These are phyloP conservation scores for Oostethus manadensis DNA, from an alignment of 2,113 vertebrate species.

Conservation along the genomic window DNA sequence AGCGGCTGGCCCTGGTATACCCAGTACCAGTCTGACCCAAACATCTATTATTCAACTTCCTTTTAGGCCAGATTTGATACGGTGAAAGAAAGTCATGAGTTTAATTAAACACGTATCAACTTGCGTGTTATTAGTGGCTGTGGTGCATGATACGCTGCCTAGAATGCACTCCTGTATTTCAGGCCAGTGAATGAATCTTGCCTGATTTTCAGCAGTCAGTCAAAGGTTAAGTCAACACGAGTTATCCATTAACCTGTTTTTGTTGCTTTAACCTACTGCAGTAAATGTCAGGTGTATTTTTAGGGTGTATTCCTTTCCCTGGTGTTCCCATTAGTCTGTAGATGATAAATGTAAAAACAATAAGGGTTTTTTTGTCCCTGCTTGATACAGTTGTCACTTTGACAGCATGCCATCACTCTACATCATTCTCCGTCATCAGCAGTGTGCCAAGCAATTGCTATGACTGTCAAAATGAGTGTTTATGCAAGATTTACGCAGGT, in stretches of 20 bases:
- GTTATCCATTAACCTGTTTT: slow-evolving; percentile 34
- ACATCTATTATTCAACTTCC: slow-evolving; percentile 5
- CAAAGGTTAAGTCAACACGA: slow-evolving; percentile 25
- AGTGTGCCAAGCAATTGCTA: slow-evolving; percentile 33
- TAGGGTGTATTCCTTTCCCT: slow-evolving; percentile 8
- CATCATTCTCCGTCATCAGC: slow-evolving; percentile 8
- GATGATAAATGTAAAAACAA: not conserved
- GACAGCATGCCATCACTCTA: slow-evolving; percentile 11
- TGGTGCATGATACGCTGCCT: not conserved
- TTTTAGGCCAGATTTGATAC: not conserved
- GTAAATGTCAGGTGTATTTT: slow-evolving; percentile 26
- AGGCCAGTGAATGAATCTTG: not conserved
- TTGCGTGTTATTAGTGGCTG: not conserved
- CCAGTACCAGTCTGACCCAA: slow-evolving; percentile 6
- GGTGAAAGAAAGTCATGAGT: no score
- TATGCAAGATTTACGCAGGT: slow-evolving; percentile 29
- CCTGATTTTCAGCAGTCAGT: slow-evolving; percentile 17
- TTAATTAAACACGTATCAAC: no score
- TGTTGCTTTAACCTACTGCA: slow-evolving; percentile 35
- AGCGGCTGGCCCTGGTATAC: slow-evolving; percentile 32
- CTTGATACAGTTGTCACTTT: slow-evolving; percentile 38
- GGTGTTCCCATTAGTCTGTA: slow-evolving; percentile 1
- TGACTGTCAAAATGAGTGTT: slow-evolving; percentile 62
- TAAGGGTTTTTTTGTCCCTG: not conserved
- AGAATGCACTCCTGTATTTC: not conserved